These are phyloP conservation scores for Callipepla squamata DNA, from an alignment of 2,113 vertebrate genomes.

Conservation along the genomic window DNA sequence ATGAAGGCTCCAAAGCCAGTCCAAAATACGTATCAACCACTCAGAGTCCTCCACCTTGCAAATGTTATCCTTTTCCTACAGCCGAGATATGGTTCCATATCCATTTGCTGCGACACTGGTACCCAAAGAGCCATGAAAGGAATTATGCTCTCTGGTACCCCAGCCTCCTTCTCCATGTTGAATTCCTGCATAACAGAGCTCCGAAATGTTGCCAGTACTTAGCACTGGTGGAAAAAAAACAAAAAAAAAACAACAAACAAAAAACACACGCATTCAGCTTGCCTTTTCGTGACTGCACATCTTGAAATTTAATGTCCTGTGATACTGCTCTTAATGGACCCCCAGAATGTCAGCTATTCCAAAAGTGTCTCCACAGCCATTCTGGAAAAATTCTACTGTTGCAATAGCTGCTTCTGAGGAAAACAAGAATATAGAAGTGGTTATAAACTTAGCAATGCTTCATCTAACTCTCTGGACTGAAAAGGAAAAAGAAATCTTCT, in stretches of 20 bases:
- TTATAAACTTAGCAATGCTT: neutral
- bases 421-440: neutral
- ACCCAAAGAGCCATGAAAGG: neutral
- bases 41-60: neutral
- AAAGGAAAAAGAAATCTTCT: slow-evolving; percentile 2
- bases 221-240: neutral
- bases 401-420: neutral
- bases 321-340: neutral
- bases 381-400: neutral
- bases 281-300: neutral
- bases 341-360: neutral
- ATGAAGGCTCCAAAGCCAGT: neutral
- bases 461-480: neutral
- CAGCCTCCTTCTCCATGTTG: neutral
- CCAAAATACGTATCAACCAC: neutral
- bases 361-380: neutral
- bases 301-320: neutral
- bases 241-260: too few relatives aligned
- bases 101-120: neutral
- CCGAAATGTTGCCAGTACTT: neutral
- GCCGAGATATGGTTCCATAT: neutral
- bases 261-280: neutral
- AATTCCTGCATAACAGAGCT: neutral
- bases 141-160: neutral
- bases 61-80: neutral